Percentiles rank a stretch among this genome's conserved stretches.
These are phyloP conservation scores for Scytalopus superciliaris DNA, from an alignment of 2,113 vertebrate genomes.

Conservation along the genomic window DNA sequence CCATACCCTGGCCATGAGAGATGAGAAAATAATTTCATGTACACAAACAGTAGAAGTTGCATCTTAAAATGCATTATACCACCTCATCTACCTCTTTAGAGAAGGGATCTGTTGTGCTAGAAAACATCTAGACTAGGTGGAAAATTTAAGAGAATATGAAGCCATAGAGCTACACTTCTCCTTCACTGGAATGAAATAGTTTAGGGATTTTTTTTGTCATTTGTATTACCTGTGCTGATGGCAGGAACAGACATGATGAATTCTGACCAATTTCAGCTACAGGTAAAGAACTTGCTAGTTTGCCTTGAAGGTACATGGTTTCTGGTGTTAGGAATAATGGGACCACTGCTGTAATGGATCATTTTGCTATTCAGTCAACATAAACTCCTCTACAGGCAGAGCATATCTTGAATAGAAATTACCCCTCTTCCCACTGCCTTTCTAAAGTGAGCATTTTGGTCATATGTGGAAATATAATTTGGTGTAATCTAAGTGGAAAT, in stretches of 20 bases:
- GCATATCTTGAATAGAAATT: background rate
- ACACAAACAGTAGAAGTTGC: background rate
- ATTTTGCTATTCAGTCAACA: background rate
- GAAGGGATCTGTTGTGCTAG: background rate
- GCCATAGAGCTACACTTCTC: background rate
- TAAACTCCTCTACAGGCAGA: background rate
- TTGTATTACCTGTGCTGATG: background rate
- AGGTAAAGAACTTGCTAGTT: background rate
- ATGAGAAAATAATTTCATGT: background rate
- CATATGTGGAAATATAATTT: conserved; percentile 10
- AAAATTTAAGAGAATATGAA: background rate
- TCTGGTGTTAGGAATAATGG: background rate
- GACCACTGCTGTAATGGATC: background rate
- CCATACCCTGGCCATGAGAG: background rate
- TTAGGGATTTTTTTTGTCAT: background rate
- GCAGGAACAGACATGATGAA: background rate
- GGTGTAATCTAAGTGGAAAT: background rate
- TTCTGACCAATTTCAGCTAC: background rate
- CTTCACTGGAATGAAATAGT: background rate
- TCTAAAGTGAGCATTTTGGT: background rate
- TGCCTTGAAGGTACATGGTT: background rate
- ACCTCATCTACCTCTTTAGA: background rate
- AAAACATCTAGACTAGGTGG: background rate
- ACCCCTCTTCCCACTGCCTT: background rate
- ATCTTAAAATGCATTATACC: background rate